Base-by-base conservation (phyloP, 2,888 invertebrate species). In the Drosophila neutralis region DNA sequence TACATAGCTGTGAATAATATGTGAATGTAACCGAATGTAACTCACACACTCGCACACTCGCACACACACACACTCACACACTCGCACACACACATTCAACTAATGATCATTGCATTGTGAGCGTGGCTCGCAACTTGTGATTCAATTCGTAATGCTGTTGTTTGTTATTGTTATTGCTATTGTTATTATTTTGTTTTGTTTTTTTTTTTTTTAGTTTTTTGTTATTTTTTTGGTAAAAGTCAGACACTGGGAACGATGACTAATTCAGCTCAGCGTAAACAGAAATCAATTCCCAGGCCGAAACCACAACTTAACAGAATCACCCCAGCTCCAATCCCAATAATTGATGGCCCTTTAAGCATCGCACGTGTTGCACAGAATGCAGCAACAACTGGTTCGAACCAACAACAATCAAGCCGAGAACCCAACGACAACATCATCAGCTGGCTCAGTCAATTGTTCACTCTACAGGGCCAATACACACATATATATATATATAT, bases 361-460 rank as follows among this genome's bases (percentile, higher is more conserved):
- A 31, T 24, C 15, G 21, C 56, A 24, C 11, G 57, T 51, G 56
- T 58, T 56, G 54, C 31, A 2, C 29, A 71, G 73, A 69, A 68
- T 65, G 73, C 73, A 72, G 86, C 75, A 53, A 27, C 53, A 83
- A 82, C 82, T 73, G 86, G 82, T 83, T 86, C 35, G 36, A 88
- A 86, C 86, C 74, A 70, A 78, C 70, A 63, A 51, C 74, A 76
- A 78, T 75, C 73, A 75, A 70, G 56, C 54, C 69, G 38, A 69
- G 80, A 73, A 70, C 69, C 80, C 64, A 68, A 29, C 60, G 57
- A 54, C 72, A 72, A 66, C 76, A 58, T 70, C 83, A 77, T 68
- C 71, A 33, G 54, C 33, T 71, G 75, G 57, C 51, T 64, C 67
- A 71, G 60, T 69, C 82, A 82, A 83, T 82, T 85, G 78, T 54